Evolutionary conservation across 2,113 vertebrate species (phyloP), one percentile per base, ranked within the genome.

Genomic region (Phycodurus eques): DNA sequence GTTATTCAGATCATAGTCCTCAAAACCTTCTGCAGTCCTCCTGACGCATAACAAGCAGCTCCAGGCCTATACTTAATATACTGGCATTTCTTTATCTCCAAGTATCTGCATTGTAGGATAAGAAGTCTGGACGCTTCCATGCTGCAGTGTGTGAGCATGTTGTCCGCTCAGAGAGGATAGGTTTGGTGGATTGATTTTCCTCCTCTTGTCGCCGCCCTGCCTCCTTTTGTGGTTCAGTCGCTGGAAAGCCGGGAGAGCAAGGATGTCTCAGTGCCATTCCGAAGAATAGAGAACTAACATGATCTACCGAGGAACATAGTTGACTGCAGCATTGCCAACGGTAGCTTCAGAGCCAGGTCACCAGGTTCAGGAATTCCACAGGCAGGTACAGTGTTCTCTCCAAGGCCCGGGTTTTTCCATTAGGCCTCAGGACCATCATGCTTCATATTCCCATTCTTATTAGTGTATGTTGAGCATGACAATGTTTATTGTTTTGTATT

Each of bases 161-260:
- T 82, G 75, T 65, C 86, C 81, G 75, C 47, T 54, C 76, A 83
- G 69, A 80, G 76, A 85, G 78, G 75, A 84, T 80, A 81, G 83
- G 78, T 88, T 91, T 85, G 86, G 85, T 88, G 81, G 94, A 96
- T 97, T 96, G 95, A 96, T 96, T 97, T 95, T 96, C 94, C 93
- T 93, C 91, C 93, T 94, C 91, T 92, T 93, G 91, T 94, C 67
- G 19, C 92, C 74, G 76, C 88, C 82, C 86, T 88, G 90, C 89
- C 85, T 90, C 82, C 83, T 91, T 83, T 87, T 89, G 93, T 94
- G 93, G 93, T 94, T 95, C 93, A 92, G 93, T 96, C 95, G 94
- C 93, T 96, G 92, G 95, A 95, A 92, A 90, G 94, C 93, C 93
- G 94, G 92, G 92, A 95, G 90, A 95, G 90, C 93, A 93, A 92